Evolutionary conservation across 2,113 vertebrate genomes (phyloP).

Genomic region (Notarius quadriscutis): DNA sequence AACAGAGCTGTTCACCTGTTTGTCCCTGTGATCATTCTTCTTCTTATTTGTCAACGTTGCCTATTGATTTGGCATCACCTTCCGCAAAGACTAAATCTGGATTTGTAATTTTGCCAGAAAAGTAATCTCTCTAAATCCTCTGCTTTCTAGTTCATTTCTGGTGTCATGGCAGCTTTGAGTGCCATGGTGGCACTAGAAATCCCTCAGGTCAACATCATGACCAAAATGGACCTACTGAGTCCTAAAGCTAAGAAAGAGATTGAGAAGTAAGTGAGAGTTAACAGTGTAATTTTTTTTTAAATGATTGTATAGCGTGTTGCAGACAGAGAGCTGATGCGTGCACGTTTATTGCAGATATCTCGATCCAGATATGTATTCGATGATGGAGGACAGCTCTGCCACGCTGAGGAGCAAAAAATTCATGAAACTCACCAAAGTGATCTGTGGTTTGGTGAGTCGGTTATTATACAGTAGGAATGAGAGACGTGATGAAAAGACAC

Average conservation of each 20-base stretch:
- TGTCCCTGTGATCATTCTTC: not conserved
- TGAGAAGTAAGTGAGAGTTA: conserved; percentile 84
- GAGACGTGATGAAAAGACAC: not conserved
- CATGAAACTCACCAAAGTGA: conserved; percentile 88
- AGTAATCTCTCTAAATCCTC: conserved; percentile 1
- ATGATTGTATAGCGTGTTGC: not conserved
- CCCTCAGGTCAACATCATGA: conserved; percentile 96
- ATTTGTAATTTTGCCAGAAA: not conserved
- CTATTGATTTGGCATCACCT: not conserved
- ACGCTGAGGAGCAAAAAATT: conserved; percentile 86
- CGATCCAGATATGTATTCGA: conserved; percentile 96
- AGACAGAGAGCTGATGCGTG: not conserved
- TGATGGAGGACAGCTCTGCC: conserved; percentile 85
- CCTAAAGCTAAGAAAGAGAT: conserved; percentile 95
- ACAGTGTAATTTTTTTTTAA: not conserved
- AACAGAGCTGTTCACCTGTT: conserved; percentile 10
- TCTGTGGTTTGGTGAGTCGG: conserved; percentile 87
- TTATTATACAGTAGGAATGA: not conserved
- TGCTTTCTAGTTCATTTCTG: conserved; percentile 87
- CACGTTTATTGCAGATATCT: conserved; percentile 78
- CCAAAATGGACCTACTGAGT: conserved; percentile 96
- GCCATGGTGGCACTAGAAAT: conserved; percentile 95
- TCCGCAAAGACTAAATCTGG: not conserved
- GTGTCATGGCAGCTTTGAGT: conserved; percentile 92
- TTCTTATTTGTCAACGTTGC: not conserved